A percentile compares a stretch with the other conserved stretches of the same genome.
These are phyloP conservation scores for Lethocerus indicus DNA, from an alignment of 1,140 invertebrate genomes.

Conservation along the genomic window DNA sequence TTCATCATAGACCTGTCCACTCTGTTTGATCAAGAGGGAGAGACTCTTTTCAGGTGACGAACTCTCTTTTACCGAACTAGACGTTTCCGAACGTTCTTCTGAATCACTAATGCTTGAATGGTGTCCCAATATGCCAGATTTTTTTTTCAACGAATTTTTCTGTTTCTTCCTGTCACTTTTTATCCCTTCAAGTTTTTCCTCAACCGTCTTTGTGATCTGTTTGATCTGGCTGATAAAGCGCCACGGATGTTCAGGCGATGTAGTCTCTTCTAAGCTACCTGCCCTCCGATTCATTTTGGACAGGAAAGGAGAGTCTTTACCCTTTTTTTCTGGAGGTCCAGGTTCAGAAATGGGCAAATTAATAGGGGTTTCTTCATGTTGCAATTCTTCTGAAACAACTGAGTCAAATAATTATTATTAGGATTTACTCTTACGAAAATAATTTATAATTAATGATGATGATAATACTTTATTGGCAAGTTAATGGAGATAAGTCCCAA, in stretches of 20 bases:
- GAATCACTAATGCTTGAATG: constrained; percentile 38
- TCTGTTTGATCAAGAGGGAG: background rate
- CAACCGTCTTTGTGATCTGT: constrained; percentile 43
- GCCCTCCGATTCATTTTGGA: constrained; percentile 8
- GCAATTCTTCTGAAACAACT: no score
- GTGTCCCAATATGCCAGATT: constrained; percentile 25
- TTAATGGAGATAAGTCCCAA: no score
- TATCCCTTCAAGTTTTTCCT: constrained; percentile 40
- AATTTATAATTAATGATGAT: no score
- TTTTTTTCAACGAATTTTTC: constrained; percentile 24
- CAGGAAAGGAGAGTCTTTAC: constrained; percentile 8
- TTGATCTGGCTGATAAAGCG: constrained; percentile 18
- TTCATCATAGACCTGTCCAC: background rate
- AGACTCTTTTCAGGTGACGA: constrained; percentile 1
- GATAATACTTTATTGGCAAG: no score
- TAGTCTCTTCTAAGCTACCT: constrained; percentile 11
- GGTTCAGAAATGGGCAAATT: no score
- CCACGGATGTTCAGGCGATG: constrained; percentile 10
- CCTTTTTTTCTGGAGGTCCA: constrained; percentile 9
- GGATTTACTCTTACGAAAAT: no score
- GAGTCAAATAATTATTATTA: no score
- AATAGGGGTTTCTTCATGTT: no score
- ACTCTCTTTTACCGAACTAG: background rate
- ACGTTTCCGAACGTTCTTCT: constrained; percentile 25
- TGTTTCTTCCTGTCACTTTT: constrained; percentile 23